Conservation (phyloP, 2,888 invertebrate species). For the Lycaena phlaeas region DNA sequence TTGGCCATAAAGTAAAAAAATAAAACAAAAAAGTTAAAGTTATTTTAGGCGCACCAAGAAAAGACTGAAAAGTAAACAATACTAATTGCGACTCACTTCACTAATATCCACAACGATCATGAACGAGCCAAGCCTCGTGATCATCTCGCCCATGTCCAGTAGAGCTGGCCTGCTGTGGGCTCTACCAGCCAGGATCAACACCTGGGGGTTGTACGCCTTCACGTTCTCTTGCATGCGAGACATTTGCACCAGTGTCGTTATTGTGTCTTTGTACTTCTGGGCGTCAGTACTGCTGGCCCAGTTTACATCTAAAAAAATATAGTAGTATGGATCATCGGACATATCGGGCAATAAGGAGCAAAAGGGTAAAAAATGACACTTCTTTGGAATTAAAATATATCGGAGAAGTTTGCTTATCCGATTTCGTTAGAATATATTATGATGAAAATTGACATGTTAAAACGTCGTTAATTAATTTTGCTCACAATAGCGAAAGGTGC, state of each 20-base stretch:
- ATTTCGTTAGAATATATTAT: too few species aligned
- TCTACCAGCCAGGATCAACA: conserved; percentile 82
- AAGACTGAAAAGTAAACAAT: background rate
- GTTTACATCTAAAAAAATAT: conserved; percentile 78
- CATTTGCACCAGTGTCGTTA: conserved; percentile 81
- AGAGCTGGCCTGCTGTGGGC: conserved; percentile 85
- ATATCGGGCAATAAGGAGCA: too few species aligned
- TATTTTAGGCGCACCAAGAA: background rate
- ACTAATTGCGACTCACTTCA: conserved; percentile 60
- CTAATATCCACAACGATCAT: conserved; percentile 87
- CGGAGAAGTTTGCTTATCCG: too few species aligned
- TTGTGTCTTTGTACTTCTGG: conserved; percentile 89
- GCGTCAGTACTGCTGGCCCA: conserved; percentile 95
- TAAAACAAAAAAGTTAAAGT: too few species aligned
- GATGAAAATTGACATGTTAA: too few species aligned
- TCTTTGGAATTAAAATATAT: conserved; percentile 1
- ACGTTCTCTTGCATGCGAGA: conserved; percentile 88
- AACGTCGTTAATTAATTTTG: too few species aligned
- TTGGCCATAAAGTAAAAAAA: too few species aligned
- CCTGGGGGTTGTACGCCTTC: conserved; percentile 93
- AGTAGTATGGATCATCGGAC: too few species aligned
- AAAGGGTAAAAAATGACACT: too few species aligned
- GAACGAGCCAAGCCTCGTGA: conserved; percentile 88
- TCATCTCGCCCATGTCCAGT: conserved; percentile 85
- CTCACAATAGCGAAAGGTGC: too few species aligned